Conservation (phyloP, 2,113 vertebrate species). For the Tetraodon nigroviridis region DNA sequence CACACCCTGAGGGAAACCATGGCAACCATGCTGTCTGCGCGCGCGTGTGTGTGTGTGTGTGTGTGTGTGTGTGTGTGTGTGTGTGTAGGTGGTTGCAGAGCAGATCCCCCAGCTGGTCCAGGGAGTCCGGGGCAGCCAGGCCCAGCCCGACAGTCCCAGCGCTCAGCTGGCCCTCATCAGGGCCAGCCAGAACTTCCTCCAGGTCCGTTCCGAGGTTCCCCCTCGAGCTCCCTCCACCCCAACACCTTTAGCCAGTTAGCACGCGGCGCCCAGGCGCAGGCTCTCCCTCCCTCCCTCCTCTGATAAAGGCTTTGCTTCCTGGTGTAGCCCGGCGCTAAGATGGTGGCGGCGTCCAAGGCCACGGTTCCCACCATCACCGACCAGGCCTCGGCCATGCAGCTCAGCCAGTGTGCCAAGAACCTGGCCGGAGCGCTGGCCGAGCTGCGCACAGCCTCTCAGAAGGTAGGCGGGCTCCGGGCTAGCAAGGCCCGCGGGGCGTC, state of each 20-base stretch:
- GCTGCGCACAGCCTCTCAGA: slow-evolving; percentile 89
- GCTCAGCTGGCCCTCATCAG: slow-evolving; percentile 92
- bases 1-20: too few species aligned
- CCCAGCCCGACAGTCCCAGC: slow-evolving; percentile 91
- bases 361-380: slow-evolving; percentile 90
- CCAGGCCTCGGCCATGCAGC: slow-evolving; percentile 95
- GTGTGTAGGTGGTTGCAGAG: slow-evolving; percentile 86
- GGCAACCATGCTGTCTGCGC: too few species aligned
- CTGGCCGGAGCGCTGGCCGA: slow-evolving; percentile 87
- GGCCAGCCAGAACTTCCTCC: slow-evolving; percentile 94
- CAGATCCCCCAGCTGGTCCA: slow-evolving; percentile 97
- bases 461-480: slow-evolving; percentile 81
- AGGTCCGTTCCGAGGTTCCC: slow-evolving; percentile 71
- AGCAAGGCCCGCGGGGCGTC: too few species aligned
- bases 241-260: too few species aligned
- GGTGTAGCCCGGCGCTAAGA: slow-evolving; percentile 88
- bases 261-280: too few species aligned
- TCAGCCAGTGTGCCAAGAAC: slow-evolving; percentile 96
- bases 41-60: not conserved
- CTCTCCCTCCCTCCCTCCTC: too few species aligned
- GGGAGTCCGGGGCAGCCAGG: slow-evolving; percentile 90
- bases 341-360: slow-evolving; percentile 93
- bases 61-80: slow-evolving; percentile 19
- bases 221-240: too few species aligned
- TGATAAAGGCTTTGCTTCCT: not conserved